Conservation (phyloP, 1,140 invertebrate species). For the Orchesella cincta region DNA sequence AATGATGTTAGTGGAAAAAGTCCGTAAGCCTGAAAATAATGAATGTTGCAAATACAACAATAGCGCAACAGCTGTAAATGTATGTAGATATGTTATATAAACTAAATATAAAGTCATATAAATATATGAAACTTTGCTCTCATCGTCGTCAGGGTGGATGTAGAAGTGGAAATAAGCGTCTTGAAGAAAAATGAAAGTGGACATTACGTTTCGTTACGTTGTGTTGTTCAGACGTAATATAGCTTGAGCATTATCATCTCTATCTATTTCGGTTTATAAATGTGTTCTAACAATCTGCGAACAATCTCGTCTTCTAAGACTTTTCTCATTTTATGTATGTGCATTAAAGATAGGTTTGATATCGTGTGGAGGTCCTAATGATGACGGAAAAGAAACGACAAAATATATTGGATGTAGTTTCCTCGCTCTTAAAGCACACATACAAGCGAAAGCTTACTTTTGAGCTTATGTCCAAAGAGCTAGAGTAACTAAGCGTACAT, state of each 20-base stretch:
- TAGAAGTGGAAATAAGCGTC: background rate
- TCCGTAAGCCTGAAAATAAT: background rate
- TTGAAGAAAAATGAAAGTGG: conserved; percentile 24
- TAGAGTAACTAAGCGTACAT: too few species aligned
- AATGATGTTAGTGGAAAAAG: conserved; percentile 9
- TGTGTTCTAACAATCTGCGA: conserved; percentile 12
- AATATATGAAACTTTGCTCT: too few species aligned
- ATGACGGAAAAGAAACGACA: conserved; percentile 1
- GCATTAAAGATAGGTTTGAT: background rate
- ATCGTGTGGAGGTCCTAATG: background rate
- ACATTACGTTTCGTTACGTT: background rate
- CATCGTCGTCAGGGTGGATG: background rate
- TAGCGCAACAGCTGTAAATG: background rate
- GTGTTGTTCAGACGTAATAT: too few species aligned
- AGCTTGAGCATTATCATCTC: background rate
- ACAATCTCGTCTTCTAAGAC: background rate
- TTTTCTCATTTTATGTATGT: background rate
- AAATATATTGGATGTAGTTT: too few species aligned
- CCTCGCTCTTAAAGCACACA: too few species aligned
- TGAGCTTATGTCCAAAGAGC: too few species aligned
- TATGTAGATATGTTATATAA: too few species aligned
- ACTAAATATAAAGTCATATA: too few species aligned
- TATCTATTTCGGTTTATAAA: conserved; percentile 16
- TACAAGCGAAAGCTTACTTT: too few species aligned
- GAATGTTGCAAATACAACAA: background rate